A percentile compares a stretch with the other conserved stretches of the same genome.
These are phyloP conservation scores for Cacatua alba DNA, from an alignment of 2,113 vertebrate species.

Conservation along the genomic window DNA sequence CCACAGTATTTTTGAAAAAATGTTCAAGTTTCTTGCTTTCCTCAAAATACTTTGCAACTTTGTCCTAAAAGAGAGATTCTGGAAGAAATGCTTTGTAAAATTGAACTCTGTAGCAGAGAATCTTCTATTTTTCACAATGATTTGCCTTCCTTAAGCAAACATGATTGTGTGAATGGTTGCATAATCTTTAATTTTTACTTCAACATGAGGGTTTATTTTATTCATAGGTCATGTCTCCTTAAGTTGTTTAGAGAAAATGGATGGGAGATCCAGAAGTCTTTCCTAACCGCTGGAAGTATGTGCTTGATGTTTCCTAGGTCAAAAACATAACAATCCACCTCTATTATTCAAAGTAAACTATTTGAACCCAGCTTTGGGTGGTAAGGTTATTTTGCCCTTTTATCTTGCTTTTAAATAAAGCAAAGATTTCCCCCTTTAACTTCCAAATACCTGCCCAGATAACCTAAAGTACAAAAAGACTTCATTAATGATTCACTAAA, in stretches of 20 bases:
- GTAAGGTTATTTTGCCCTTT: neutral
- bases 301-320: neutral
- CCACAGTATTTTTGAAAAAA: neutral
- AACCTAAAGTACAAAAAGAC: neutral
- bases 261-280: neutral
- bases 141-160: neutral
- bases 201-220: neutral
- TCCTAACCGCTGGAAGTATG: neutral
- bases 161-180: neutral
- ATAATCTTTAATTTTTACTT: neutral
- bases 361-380: neutral
- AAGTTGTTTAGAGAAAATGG: neutral
- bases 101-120: neutral
- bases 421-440: neutral
- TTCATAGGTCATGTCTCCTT: neutral
- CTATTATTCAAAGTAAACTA: neutral
- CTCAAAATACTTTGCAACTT: neutral
- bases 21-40: neutral
- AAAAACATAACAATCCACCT: neutral
- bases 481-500: neutral
- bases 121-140: neutral
- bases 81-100: fast-evolving
- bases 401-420: neutral
- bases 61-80: neutral
- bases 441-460: neutral